Evolutionary conservation across 1,140 invertebrate species (phyloP).

Genomic region (Drosophila funebris): DNA sequence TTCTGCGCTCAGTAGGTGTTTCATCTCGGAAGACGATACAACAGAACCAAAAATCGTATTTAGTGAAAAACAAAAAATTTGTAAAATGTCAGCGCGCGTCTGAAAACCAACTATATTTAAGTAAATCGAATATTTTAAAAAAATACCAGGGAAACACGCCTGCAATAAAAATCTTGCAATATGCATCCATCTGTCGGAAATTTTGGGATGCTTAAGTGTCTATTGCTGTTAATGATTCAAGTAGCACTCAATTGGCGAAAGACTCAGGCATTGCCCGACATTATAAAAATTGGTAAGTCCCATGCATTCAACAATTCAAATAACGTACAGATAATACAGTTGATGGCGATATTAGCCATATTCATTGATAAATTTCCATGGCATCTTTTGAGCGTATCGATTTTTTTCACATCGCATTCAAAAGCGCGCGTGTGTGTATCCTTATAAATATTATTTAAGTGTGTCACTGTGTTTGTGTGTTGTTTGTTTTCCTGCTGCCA

Average conservation of each 20-base stretch:
- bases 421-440: slow-evolving; percentile 57
- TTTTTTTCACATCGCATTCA: slow-evolving; percentile 70
- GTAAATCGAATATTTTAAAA: slow-evolving; percentile 10
- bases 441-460: slow-evolving; percentile 22
- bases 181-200: slow-evolving; percentile 37
- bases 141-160: neutral
- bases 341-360: neutral
- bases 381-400: slow-evolving; percentile 62
- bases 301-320: neutral
- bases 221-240: slow-evolving; percentile 53
- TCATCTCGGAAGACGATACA: slow-evolving; percentile 52
- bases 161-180: slow-evolving; percentile 8
- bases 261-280: slow-evolving; percentile 62
- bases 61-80: slow-evolving; percentile 19
- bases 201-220: slow-evolving; percentile 15
- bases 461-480: slow-evolving; percentile 33
- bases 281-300: slow-evolving; percentile 79
- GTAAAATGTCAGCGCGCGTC: slow-evolving; percentile 37
- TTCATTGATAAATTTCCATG: neutral
- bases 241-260: slow-evolving; percentile 25
- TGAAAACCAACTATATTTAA: neutral
- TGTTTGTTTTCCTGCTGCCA: slow-evolving; percentile 51
- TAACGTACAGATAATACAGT: neutral
- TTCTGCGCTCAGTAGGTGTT: slow-evolving; percentile 60
- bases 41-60: neutral